These are phyloP conservation scores for Mantis religiosa DNA, from an alignment of 2,888 invertebrate species.

Conservation along the genomic window DNA sequence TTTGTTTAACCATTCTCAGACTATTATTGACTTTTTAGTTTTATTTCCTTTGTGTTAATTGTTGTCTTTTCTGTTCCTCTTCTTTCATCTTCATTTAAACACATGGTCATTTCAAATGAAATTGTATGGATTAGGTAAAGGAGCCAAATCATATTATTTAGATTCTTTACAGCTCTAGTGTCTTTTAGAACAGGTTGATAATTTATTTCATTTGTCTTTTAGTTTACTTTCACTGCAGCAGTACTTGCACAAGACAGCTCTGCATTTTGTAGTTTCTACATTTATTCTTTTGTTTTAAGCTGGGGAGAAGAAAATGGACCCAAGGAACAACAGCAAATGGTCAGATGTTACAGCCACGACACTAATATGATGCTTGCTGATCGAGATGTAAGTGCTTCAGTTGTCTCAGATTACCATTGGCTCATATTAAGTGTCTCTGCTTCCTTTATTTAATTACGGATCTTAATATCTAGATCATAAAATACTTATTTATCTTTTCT, in stretches of 20 bases:
- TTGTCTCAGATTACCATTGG: not conserved
- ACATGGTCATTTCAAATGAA: not conserved
- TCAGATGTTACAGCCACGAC: slow-evolving; percentile 52
- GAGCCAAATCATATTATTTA: not conserved
- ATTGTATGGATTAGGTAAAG: not conserved
- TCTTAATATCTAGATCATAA: too few relatives aligned
- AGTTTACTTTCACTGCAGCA: not conserved
- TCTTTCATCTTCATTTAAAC: not conserved
- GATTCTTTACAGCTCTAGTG: not conserved
- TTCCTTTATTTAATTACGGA: too few relatives aligned
- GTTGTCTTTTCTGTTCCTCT: not conserved
- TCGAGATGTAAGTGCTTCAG: slow-evolving; percentile 27
- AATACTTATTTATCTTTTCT: too few relatives aligned
- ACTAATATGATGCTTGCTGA: slow-evolving; percentile 41
- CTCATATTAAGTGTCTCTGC: not conserved
- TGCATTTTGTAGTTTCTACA: not conserved
- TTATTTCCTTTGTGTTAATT: not conserved
- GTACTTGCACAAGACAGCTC: not conserved
- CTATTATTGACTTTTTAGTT: not conserved
- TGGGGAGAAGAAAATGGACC: slow-evolving; percentile 28
- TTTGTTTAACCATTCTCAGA: not conserved
- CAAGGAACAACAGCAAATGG: slow-evolving; percentile 37
- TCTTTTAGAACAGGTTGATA: not conserved
- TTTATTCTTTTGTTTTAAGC: slow-evolving; percentile 9
- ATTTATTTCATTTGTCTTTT: not conserved